A percentile compares a stretch with the other conserved stretches of the same genome.
Evolutionary conservation across 2,797 vertebrate genomes (phyloP).

Genomic region (Pteropus rufus): DNA sequence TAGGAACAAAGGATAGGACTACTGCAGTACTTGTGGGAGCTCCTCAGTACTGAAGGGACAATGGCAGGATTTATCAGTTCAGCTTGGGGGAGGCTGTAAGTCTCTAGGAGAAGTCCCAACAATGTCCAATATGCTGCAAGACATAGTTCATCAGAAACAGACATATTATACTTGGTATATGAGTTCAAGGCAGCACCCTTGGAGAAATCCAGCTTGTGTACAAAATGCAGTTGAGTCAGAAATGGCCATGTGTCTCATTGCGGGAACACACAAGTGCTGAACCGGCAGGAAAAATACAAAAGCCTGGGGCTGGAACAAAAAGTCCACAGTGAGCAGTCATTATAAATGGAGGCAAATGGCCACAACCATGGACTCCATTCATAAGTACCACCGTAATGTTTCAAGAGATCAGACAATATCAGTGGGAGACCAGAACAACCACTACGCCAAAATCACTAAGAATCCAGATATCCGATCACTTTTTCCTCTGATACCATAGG

Average conservation of each 20-base stretch:
- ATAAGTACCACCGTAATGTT: neutral
- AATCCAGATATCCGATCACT: neutral
- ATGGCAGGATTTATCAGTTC: neutral
- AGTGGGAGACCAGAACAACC: neutral
- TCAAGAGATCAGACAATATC: neutral
- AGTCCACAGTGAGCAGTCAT: neutral
- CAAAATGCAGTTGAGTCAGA: neutral
- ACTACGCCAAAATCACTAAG: neutral
- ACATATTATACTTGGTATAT: no score
- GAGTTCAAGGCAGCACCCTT: neutral
- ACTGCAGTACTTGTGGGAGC: neutral
- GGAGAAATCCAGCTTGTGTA: neutral
- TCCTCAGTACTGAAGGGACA: neutral
- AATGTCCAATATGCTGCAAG: neutral
- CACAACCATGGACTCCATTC: neutral
- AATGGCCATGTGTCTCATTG: neutral
- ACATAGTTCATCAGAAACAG: neutral
- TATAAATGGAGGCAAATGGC: neutral
- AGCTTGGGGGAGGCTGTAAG: neutral
- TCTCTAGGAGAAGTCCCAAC: neutral
- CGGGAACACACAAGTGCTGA: neutral
- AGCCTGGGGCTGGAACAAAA: neutral
- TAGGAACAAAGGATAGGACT: neutral
- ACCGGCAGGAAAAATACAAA: neutral
- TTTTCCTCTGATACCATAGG: neutral